phyloP scores from a whole-genome alignment of 2,888 invertebrate species.

The Xylocampa areola region DNA sequence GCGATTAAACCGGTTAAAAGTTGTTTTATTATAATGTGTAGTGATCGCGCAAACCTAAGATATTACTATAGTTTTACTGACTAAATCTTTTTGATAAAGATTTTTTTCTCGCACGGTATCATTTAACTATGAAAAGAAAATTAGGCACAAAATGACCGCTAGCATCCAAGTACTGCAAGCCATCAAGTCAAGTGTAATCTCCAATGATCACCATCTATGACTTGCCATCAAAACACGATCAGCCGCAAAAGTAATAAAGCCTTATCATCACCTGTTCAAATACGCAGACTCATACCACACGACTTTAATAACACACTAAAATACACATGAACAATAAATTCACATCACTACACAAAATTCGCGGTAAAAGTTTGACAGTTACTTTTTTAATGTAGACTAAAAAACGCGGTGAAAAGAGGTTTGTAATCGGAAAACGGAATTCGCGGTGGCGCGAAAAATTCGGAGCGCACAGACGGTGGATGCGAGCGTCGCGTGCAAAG shows the following conservation, averaged over 20 bases:
- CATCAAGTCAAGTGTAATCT: conserved; percentile 15
- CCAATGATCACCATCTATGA: conserved; percentile 22
- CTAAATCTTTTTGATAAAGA: no score
- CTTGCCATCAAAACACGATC: conserved; percentile 36
- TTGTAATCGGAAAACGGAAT: conserved; percentile 66
- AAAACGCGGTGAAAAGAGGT: conserved; percentile 52
- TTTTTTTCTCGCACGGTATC: no score
- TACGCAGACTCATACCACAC: conserved; percentile 75
- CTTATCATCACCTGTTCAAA: conserved; percentile 75
- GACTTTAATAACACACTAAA: conserved; percentile 55
- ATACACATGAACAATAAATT: conserved; percentile 50
- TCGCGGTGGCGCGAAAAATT: conserved; percentile 78
- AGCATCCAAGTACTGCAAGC: not conserved
- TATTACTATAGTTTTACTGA: no score
- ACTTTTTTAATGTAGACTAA: conserved; percentile 46
- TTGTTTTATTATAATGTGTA: no score
- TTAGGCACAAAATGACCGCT: no score
- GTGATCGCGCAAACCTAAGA: no score
- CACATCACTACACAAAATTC: conserved; percentile 68
- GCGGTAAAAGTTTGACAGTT: conserved; percentile 55
- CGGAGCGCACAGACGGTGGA: conserved; percentile 72
- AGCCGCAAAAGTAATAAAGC: conserved; percentile 59
- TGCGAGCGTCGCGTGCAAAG: conserved; percentile 84
- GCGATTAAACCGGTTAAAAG: no score
- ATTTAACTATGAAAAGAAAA: no score